Evolutionary conservation across 2,888 invertebrate species (phyloP).

Genomic region (Eudasyphora cyanicolor): DNA sequence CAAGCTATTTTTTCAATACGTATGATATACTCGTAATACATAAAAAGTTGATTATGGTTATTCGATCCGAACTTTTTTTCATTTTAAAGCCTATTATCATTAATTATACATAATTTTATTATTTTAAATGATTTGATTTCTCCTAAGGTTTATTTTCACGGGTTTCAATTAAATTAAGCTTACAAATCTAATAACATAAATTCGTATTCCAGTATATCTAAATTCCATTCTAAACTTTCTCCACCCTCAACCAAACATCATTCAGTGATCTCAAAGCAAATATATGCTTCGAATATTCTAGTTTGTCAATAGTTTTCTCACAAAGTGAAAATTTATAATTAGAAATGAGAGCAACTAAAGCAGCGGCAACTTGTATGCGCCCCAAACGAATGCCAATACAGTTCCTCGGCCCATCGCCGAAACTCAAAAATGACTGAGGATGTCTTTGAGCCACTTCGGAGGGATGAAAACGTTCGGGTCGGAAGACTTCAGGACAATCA

Average conservation of each 20-base stretch:
- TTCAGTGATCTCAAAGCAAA: constrained; percentile 59
- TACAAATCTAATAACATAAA: not conserved
- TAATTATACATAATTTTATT: too few species aligned
- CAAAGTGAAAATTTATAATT: constrained; percentile 68
- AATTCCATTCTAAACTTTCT: constrained; percentile 50
- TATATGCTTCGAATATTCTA: constrained; percentile 61
- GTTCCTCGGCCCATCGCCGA: constrained; percentile 76
- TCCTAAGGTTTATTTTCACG: too few species aligned
- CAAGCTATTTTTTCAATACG: too few species aligned
- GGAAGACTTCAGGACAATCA: constrained; percentile 78
- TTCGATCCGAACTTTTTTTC: too few species aligned
- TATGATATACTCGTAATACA: too few species aligned
- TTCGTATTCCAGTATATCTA: not conserved
- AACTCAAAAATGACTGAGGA: constrained; percentile 77
- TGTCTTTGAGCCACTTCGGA: constrained; percentile 72
- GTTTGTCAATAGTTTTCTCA: constrained; percentile 61
- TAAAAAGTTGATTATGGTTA: too few species aligned
- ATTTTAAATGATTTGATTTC: too few species aligned
- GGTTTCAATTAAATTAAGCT: too few species aligned
- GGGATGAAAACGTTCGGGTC: constrained; percentile 79
- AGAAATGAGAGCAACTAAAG: constrained; percentile 70
- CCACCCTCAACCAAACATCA: constrained; percentile 68
- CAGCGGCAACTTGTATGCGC: constrained; percentile 74
- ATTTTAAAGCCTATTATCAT: too few species aligned
- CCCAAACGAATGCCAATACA: constrained; percentile 76